Conservation (phyloP, 2,888 invertebrate genomes). For the Leucania comma region DNA sequence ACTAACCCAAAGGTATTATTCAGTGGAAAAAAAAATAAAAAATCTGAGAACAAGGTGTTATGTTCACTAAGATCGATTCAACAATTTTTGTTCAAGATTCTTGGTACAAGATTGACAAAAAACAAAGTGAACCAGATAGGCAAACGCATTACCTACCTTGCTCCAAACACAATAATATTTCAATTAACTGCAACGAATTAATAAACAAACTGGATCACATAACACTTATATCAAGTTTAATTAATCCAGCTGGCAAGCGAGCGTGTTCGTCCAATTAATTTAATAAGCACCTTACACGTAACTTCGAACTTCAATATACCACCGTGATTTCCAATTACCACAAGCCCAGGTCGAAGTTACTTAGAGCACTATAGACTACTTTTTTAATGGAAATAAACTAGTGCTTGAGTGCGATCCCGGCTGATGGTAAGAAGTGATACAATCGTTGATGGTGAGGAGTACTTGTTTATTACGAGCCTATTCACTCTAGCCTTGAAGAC, state of each 20-base stretch:
- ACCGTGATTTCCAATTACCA: constrained; percentile 43
- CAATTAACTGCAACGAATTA: background rate
- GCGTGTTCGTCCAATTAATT: constrained; percentile 31
- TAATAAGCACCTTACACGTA: constrained; percentile 33
- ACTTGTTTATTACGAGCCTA: no score
- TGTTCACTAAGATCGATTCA: background rate
- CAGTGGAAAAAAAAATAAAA: no score
- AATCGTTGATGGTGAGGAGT: no score
- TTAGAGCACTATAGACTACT: background rate
- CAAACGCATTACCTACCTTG: background rate
- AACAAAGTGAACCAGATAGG: no score
- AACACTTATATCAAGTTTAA: constrained; percentile 27
- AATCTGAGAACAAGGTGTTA: background rate
- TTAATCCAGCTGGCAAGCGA: constrained; percentile 22
- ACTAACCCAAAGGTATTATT: no score
- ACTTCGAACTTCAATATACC: constrained; percentile 29
- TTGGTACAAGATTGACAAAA: background rate
- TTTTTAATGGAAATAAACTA: no score
- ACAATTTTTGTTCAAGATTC: background rate
- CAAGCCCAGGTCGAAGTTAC: constrained; percentile 6
- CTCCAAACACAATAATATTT: constrained; percentile 2
- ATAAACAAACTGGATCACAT: constrained; percentile 7
- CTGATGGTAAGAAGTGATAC: no score
- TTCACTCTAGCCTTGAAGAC: no score
- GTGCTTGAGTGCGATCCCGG: no score